These are phyloP conservation scores for Drosophila emarginata DNA, from an alignment of 2,888 invertebrate genomes.

Conservation along the genomic window DNA sequence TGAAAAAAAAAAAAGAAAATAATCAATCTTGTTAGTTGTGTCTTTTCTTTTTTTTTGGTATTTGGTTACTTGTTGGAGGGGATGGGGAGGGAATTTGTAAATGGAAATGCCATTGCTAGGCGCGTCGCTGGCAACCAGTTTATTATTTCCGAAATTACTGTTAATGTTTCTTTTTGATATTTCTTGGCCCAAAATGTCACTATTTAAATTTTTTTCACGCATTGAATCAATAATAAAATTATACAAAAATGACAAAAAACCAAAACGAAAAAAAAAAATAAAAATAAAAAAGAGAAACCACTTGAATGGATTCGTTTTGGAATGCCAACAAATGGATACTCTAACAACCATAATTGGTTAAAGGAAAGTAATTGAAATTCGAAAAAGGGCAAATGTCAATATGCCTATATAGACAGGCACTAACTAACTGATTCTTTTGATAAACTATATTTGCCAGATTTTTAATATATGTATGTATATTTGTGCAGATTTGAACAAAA, in stretches of 20 bases:
- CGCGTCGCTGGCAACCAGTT: conserved; percentile 66
- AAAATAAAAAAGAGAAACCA: conserved; percentile 20
- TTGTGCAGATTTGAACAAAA: neutral
- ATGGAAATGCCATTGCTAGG: conserved; percentile 45
- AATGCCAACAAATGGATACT: conserved; percentile 42
- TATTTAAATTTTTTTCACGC: conserved; percentile 76
- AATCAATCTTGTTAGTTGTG: conserved; percentile 7
- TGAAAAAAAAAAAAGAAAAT: neutral
- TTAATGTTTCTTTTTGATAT: conserved; percentile 71
- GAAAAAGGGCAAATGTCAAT: no score
- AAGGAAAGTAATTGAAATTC: conserved; percentile 4
- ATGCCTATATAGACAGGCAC: no score
- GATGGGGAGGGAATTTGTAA: conserved; percentile 17
- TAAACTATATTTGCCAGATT: no score
- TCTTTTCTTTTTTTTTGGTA: conserved; percentile 35
- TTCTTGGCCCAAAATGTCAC: conserved; percentile 73
- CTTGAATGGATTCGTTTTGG: neutral
- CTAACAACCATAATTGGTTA: conserved; percentile 39
- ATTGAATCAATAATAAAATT: conserved; percentile 73
- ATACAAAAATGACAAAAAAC: conserved; percentile 28
- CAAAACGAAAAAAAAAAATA: conserved; percentile 25
- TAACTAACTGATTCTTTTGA: no score
- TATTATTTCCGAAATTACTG: conserved; percentile 77
- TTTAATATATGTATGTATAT: no score
- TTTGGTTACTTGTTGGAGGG: neutral